Evolutionary conservation across 2,888 invertebrate genomes (phyloP).

Genomic region (Zele albiditarsus): DNA sequence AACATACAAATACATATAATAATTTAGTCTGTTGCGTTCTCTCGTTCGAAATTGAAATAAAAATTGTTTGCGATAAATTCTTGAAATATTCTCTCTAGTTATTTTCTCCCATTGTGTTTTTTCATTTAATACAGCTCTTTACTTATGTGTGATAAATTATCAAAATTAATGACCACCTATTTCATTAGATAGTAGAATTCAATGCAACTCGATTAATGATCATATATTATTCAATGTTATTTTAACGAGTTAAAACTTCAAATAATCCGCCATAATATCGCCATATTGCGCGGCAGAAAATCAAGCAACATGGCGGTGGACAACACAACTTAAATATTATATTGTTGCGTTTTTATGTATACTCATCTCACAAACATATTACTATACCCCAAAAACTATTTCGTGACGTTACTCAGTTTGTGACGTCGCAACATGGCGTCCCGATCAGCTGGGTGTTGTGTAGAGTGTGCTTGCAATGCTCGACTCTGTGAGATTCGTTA

Average conservation of each 20-base stretch:
- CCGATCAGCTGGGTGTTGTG: slow-evolving; percentile 72
- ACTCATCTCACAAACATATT: not conserved
- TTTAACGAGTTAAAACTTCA: not conserved
- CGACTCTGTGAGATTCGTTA: slow-evolving; percentile 64
- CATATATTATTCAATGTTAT: slow-evolving; percentile 19
- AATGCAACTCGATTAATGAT: too few relatives aligned
- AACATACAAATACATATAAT: slow-evolving; percentile 1
- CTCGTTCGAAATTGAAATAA: slow-evolving; percentile 23
- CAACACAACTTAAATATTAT: not conserved
- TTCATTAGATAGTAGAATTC: too few relatives aligned
- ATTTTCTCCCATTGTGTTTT: too few relatives aligned
- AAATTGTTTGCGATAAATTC: slow-evolving; percentile 18
- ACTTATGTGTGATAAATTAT: too few relatives aligned
- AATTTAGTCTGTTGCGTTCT: not conserved
- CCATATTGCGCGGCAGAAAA: slow-evolving; percentile 11
- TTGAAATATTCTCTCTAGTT: too few relatives aligned
- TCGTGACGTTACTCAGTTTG: slow-evolving; percentile 36
- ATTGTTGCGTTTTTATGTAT: not conserved
- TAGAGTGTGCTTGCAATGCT: slow-evolving; percentile 71
- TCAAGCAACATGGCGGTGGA: not conserved
- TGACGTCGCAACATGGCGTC: slow-evolving; percentile 71
- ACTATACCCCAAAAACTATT: not conserved
- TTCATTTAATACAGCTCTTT: too few relatives aligned
- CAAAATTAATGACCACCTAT: too few relatives aligned
- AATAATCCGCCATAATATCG: slow-evolving; percentile 3